Percentiles rank a stretch among this genome's conserved stretches.
These are phyloP conservation scores for Lasioglossum pauxillum DNA, from an alignment of 2,888 invertebrate genomes.

Conservation along the genomic window DNA sequence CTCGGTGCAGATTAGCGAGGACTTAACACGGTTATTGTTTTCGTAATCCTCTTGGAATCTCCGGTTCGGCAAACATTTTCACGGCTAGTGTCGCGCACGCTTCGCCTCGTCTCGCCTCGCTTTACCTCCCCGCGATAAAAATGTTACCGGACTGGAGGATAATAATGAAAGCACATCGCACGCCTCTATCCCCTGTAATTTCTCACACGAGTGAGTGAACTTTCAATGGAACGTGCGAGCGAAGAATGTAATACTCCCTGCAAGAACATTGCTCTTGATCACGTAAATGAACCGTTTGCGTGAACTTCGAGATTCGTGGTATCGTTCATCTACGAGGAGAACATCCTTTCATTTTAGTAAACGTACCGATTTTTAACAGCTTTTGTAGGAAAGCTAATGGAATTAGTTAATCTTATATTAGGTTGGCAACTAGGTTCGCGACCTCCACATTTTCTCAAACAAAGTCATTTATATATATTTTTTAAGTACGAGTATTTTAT, in stretches of 20 bases:
- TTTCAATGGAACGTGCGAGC: not conserved
- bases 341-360: not conserved
- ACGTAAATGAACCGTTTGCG: not conserved
- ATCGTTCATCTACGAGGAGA: not conserved
- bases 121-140: not conserved
- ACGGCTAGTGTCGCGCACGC: constrained; percentile 12
- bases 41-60: constrained; percentile 59
- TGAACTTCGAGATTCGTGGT: not conserved
- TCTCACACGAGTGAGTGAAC: not conserved
- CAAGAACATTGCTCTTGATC: not conserved
- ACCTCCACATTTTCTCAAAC: no score
- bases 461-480: no score
- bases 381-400: not conserved
- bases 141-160: not conserved
- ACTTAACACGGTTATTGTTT: constrained; percentile 71
- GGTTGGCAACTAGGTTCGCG: no score
- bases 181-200: not conserved
- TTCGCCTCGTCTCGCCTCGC: not conserved
- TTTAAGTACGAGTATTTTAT: no score
- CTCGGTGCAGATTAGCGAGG: constrained; percentile 63
- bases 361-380: not conserved
- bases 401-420: not conserved
- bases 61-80: constrained; percentile 56
- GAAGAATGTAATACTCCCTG: not conserved
- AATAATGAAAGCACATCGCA: constrained; percentile 9